Evolutionary conservation across 2,113 vertebrate species (phyloP).

Genomic region (Labrus mixtus): DNA sequence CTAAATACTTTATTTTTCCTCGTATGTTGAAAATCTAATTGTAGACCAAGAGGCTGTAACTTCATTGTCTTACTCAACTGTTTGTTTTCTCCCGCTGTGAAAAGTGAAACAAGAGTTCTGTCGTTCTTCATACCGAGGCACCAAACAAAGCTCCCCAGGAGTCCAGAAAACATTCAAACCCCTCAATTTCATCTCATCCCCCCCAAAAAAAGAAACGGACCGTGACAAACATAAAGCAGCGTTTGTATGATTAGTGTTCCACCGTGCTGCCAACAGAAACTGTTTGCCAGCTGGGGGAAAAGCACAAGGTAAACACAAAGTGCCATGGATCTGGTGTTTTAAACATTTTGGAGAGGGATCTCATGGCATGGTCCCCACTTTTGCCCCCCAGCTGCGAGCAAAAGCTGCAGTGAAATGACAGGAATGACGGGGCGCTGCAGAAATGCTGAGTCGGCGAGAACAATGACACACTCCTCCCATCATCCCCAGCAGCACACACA

Average conservation of each 20-base stretch:
- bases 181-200: neutral
- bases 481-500: conserved; percentile 28
- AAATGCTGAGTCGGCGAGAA: conserved; percentile 69
- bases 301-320: conserved; percentile 45
- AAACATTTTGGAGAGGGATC: conserved; percentile 40
- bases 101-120: conserved; percentile 9
- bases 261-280: conserved; percentile 34
- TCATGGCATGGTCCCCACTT: conserved; percentile 37
- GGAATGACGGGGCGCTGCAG: conserved; percentile 34
- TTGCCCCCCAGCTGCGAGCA: conserved; percentile 32
- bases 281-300: conserved; percentile 48
- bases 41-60: neutral
- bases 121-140: neutral
- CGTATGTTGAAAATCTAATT: too few species aligned
- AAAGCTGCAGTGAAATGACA: conserved; percentile 46
- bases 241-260: conserved; percentile 28
- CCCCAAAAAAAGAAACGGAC: neutral
- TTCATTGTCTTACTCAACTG: conserved; percentile 26
- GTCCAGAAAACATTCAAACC: conserved; percentile 11
- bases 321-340: conserved; percentile 41
- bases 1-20: too few species aligned
- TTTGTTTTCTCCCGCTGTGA: conserved; percentile 18
- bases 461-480: conserved; percentile 55
- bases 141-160: conserved; percentile 12
- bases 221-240: conserved; percentile 3